Conservation (phyloP, 2,797 vertebrate genomes). For the Esox masquinongy region DNA sequence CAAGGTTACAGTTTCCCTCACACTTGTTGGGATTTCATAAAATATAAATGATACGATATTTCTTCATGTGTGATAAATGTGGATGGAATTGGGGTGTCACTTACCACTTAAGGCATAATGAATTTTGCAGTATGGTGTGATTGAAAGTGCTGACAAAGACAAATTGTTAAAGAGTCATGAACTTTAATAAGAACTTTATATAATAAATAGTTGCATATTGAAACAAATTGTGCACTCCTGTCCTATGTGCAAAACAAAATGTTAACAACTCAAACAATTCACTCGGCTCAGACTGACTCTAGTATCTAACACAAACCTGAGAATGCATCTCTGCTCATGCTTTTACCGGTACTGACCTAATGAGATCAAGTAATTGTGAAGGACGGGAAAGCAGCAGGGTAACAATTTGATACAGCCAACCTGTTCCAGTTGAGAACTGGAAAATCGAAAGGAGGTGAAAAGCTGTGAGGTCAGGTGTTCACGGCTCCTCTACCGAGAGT, state of each 20-base stretch:
- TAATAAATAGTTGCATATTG: neutral
- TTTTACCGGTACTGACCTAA: too few species aligned
- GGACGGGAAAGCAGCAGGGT: neutral
- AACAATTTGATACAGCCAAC: neutral
- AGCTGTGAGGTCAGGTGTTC: constrained; percentile 14
- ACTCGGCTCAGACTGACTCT: neutral
- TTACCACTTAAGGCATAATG: neutral
- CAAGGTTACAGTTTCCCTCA: too few species aligned
- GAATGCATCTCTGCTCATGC: neutral
- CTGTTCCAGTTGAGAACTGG: constrained; percentile 7
- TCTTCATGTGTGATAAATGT: too few species aligned
- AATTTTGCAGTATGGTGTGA: neutral
- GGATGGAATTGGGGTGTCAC: neutral
- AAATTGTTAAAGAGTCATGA: constrained; percentile 1
- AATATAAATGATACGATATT: too few species aligned
- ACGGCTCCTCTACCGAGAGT: constrained; percentile 80
- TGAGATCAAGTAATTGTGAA: neutral
- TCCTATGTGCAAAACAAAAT: neutral
- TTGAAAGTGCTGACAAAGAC: neutral
- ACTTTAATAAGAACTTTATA: neutral
- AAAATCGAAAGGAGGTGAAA: neutral
- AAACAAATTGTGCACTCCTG: neutral
- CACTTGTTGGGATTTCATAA: too few species aligned
- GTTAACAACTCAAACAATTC: neutral
- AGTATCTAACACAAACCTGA: neutral